These are phyloP conservation scores for Anomalospiza imberbis DNA, from an alignment of 2,797 vertebrate species.

Conservation along the genomic window DNA sequence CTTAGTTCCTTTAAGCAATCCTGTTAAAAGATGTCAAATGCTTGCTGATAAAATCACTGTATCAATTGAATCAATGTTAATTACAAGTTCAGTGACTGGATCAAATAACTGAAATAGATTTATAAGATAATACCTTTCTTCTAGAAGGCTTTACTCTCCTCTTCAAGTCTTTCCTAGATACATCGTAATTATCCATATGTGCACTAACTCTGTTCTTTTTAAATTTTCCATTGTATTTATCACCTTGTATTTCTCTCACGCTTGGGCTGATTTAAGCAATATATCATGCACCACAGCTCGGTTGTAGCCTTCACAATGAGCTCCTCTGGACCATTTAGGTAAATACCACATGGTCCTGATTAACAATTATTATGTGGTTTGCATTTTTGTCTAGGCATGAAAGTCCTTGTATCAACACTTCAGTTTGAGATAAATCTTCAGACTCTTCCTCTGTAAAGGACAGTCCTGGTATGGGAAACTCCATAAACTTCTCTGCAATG, in stretches of 20 bases:
- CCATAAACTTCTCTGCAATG: background rate
- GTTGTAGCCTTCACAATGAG: background rate
- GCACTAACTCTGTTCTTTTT: background rate
- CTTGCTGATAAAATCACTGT: background rate
- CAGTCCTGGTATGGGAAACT: background rate
- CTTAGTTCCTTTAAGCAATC: background rate
- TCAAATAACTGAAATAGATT: background rate
- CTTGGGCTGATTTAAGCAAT: background rate
- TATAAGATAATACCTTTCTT: background rate
- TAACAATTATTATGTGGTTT: slow-evolving; percentile 18
- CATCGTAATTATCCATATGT: background rate
- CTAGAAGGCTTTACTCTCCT: background rate
- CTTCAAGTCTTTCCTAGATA: background rate
- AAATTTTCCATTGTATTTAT: background rate
- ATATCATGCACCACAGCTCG: background rate
- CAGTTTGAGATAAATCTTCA: slow-evolving; percentile 14
- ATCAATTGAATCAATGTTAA: background rate
- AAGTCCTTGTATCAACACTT: slow-evolving; percentile 48
- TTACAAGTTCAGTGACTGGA: background rate
- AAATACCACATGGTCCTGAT: slow-evolving; percentile 35
- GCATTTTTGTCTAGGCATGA: slow-evolving; percentile 16
- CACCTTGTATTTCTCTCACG: background rate
- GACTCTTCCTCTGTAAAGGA: background rate
- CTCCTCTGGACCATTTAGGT: slow-evolving; percentile 18
- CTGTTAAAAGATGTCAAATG: background rate